These are phyloP conservation scores for Dendrolimus pini DNA, from an alignment of 2,888 invertebrate genomes.

Conservation along the genomic window DNA sequence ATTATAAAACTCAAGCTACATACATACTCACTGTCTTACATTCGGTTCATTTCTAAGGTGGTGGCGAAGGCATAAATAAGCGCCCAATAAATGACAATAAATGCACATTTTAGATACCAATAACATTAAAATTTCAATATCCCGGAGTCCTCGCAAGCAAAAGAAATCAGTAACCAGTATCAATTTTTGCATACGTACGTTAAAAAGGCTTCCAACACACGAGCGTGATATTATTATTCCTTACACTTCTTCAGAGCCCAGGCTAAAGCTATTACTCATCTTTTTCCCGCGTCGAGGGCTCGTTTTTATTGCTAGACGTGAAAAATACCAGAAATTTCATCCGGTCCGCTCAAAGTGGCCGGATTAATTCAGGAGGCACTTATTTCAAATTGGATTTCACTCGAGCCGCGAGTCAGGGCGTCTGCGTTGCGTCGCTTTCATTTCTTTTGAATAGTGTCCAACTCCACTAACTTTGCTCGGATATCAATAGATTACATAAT, in stretches of 20 bases:
- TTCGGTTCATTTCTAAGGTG: too few species aligned
- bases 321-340: slow-evolving; percentile 76
- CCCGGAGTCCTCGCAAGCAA: too few species aligned
- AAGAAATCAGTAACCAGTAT: too few species aligned
- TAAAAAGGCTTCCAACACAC: slow-evolving; percentile 57
- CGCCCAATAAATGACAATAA: too few species aligned
- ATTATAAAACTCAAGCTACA: too few species aligned
- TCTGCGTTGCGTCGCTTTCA: slow-evolving; percentile 38
- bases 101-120: too few species aligned
- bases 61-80: too few species aligned
- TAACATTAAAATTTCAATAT: too few species aligned
- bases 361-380: slow-evolving; percentile 76
- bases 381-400: slow-evolving; percentile 75
- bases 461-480: slow-evolving; percentile 29
- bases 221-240: slow-evolving; percentile 69
- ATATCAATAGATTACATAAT: slow-evolving; percentile 13
- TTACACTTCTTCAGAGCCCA: slow-evolving; percentile 58
- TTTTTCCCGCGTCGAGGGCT: slow-evolving; percentile 61
- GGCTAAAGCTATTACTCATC: slow-evolving; percentile 67
- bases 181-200: slow-evolving; percentile 8
- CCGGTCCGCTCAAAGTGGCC: slow-evolving; percentile 67
- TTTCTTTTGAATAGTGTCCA: slow-evolving; percentile 61
- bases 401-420: slow-evolving; percentile 44
- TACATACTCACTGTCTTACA: too few species aligned
- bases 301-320: slow-evolving; percentile 74